Evolutionary conservation across 2,888 invertebrate genomes (phyloP).

Genomic region (Drosophila falleni): DNA sequence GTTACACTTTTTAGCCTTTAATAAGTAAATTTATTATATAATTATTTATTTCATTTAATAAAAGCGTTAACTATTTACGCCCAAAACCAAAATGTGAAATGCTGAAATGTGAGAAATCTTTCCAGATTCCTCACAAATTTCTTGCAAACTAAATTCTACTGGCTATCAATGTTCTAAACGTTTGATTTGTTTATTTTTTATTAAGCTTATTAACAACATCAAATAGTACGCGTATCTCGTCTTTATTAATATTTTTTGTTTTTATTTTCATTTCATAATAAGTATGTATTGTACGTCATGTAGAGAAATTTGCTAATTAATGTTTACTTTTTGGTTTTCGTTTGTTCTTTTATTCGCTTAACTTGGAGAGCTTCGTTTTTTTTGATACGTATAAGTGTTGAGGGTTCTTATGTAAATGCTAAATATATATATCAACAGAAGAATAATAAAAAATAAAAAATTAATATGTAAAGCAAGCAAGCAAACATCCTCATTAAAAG

Average conservation of each 20-base stretch:
- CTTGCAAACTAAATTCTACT: slow-evolving; percentile 72
- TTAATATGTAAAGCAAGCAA: slow-evolving; percentile 24
- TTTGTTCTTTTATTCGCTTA: slow-evolving; percentile 64
- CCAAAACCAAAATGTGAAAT: slow-evolving; percentile 67
- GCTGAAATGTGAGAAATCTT: slow-evolving; percentile 37
- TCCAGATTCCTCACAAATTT: slow-evolving; percentile 29
- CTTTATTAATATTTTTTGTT: slow-evolving; percentile 47
- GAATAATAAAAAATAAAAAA: neutral
- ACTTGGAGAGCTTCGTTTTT: slow-evolving; percentile 83
- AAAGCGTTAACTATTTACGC: slow-evolving; percentile 83
- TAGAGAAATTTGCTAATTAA: slow-evolving; percentile 82
- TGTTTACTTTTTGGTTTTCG: slow-evolving; percentile 60
- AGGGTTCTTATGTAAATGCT: slow-evolving; percentile 51
- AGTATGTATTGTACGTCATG: slow-evolving; percentile 72
- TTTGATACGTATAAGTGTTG: slow-evolving; percentile 81
- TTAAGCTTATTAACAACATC: slow-evolving; percentile 80
- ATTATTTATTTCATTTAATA: slow-evolving; percentile 52
- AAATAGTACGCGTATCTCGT: slow-evolving; percentile 73
- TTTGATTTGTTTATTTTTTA: slow-evolving; percentile 37
- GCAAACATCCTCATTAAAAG: slow-evolving; percentile 14
- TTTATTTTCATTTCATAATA: slow-evolving; percentile 48
- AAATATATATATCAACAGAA: slow-evolving; percentile 21
- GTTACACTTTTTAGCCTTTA: slow-evolving; percentile 81
- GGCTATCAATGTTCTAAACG: slow-evolving; percentile 59
- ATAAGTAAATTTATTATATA: slow-evolving; percentile 51